A percentile compares a stretch with the other conserved stretches of the same genome.
Evolutionary conservation across 2,797 vertebrate genomes (phyloP).

Genomic region (Phylloscopus collybita): DNA sequence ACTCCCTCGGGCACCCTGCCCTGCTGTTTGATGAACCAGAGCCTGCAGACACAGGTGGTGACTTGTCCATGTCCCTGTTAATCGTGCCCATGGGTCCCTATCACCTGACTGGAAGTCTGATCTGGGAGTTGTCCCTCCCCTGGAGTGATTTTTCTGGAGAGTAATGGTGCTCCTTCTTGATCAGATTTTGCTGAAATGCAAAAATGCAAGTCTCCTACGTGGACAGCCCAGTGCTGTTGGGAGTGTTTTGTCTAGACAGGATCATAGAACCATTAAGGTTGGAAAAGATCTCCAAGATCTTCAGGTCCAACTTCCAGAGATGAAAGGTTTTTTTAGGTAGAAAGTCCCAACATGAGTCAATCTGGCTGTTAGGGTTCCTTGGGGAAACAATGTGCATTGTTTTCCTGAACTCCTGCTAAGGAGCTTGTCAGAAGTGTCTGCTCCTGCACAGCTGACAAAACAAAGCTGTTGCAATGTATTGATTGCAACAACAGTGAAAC

Average conservation of each 20-base stretch:
- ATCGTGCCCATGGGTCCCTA: fast-evolving
- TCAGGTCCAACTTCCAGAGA: not conserved
- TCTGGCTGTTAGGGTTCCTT: not conserved
- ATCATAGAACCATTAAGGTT: fast-evolving
- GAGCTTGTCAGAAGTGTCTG: not conserved
- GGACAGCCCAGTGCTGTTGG: fast-evolving
- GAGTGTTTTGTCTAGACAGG: not conserved
- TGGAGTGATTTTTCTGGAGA: not conserved
- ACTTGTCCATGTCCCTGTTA: not conserved
- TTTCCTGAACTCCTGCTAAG: not conserved
- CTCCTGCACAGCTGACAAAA: not conserved
- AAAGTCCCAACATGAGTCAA: not conserved
- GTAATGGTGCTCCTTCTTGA: fast-evolving
- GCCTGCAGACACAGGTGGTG: not conserved
- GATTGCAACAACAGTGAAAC: not conserved
- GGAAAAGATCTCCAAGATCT: not conserved
- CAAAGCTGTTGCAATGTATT: not conserved
- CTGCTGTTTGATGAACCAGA: not conserved
- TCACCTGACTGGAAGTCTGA: not conserved
- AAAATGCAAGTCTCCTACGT: not conserved
- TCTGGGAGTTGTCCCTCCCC: not conserved
- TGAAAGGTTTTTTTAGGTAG: not conserved
- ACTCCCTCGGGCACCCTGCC: not conserved
- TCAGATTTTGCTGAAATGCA: not conserved
- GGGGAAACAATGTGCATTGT: not conserved